Percentiles rank a stretch among this genome's conserved stretches.
Evolutionary conservation across 2,888 invertebrate species (phyloP).

Genomic region (Lagria hirta): DNA sequence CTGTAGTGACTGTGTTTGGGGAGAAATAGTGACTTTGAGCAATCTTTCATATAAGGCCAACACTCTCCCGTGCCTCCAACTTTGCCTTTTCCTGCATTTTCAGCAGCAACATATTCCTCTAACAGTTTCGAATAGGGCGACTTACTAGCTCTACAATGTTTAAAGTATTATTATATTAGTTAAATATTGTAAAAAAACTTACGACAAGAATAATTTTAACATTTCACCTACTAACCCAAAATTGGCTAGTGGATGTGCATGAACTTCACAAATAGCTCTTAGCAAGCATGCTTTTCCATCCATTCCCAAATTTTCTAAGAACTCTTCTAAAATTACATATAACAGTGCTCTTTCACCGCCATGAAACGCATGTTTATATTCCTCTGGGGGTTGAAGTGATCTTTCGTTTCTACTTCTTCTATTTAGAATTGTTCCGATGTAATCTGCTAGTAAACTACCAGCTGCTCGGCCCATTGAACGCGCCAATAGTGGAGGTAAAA

Average conservation of each 20-base stretch:
- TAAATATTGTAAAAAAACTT: conserved; percentile 53
- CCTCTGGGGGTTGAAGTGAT: conserved; percentile 29
- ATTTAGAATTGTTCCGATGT: conserved; percentile 71
- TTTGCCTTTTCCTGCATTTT: conserved; percentile 70
- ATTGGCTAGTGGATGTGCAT: conserved; percentile 74
- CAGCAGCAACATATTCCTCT: conserved; percentile 78
- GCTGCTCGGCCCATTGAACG: conserved; percentile 76
- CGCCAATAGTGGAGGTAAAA: conserved; percentile 73
- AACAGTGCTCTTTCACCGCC: conserved; percentile 82
- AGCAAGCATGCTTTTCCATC: conserved; percentile 81
- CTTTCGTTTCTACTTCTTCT: conserved; percentile 57
- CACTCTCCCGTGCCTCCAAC: conserved; percentile 69
- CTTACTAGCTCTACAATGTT: conserved; percentile 68
- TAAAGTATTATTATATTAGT: neutral
- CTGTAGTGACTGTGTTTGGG: conserved; percentile 58
- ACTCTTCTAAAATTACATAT: conserved; percentile 76
- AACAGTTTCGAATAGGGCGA: conserved; percentile 76
- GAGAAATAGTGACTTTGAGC: conserved; percentile 78
- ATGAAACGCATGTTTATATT: conserved; percentile 60
- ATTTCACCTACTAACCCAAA: conserved; percentile 83
- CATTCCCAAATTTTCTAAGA: conserved; percentile 77
- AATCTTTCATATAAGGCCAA: conserved; percentile 81
- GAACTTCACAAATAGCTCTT: conserved; percentile 83
- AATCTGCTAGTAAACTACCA: conserved; percentile 69
- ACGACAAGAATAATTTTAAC: conserved; percentile 81